A percentile compares a stretch with the other conserved stretches of the same genome.
Conservation (phyloP, 2,113 vertebrate genomes). For the Muntiacus reevesi region DNA sequence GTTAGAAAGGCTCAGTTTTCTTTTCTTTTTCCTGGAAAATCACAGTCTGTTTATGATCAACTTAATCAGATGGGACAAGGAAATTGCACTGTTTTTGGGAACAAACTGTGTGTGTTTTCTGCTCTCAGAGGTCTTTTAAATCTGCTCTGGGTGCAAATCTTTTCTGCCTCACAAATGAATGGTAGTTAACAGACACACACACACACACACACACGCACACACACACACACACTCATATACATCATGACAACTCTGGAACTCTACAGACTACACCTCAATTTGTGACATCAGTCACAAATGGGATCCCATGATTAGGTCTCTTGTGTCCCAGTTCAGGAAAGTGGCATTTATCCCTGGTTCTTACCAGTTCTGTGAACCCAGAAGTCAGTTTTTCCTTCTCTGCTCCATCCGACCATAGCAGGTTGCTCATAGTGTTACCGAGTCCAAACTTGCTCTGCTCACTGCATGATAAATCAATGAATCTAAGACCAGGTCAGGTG, state of each 20-base stretch:
- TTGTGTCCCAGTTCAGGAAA: background rate
- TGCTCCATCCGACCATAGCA: background rate
- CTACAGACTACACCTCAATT: background rate
- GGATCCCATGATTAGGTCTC: background rate
- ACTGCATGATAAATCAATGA: background rate
- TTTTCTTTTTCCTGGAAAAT: constrained; percentile 68
- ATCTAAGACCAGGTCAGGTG: background rate
- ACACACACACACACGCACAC: background rate
- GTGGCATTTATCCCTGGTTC: background rate
- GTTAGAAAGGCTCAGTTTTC: constrained; percentile 74
- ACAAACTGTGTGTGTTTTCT: background rate
- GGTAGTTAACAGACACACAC: background rate
- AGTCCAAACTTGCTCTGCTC: background rate
- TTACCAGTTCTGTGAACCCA: background rate
- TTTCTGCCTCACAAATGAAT: background rate
- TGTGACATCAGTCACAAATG: background rate
- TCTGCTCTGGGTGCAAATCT: background rate
- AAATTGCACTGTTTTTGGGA: constrained; percentile 57
- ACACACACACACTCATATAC: background rate
- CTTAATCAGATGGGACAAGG: constrained; percentile 69
- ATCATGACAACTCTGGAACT: background rate
- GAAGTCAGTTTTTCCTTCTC: background rate
- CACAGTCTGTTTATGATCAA: constrained; percentile 76
- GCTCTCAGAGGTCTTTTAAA: background rate
- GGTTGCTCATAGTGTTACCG: background rate